Percentiles rank a stretch among this genome's conserved stretches.
phyloP scores from a whole-genome alignment of 1,140 invertebrate genomes.

The Tigriopus japonicus region DNA sequence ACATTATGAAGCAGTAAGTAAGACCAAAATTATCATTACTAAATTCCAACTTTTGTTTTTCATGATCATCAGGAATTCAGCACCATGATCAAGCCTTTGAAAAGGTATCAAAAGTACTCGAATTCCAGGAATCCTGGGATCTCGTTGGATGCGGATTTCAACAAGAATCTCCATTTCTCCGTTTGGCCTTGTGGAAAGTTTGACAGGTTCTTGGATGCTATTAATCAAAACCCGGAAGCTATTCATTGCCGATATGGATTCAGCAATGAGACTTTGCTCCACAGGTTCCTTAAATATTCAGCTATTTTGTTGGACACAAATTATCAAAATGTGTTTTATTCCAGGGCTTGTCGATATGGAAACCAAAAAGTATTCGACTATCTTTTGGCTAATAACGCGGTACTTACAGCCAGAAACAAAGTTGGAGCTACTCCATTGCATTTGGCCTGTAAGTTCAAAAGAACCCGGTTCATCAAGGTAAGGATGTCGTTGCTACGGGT shows the following conservation, averaged over 20 bases:
- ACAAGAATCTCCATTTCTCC: background rate
- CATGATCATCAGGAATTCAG: too few relatives aligned
- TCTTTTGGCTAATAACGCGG: background rate
- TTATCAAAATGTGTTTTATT: background rate
- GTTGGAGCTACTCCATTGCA: background rate
- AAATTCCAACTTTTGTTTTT: too few relatives aligned
- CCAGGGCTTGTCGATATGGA: background rate
- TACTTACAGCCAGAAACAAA: background rate
- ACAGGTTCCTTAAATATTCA: background rate
- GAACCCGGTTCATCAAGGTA: background rate
- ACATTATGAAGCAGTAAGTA: too few relatives aligned
- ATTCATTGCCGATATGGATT: background rate
- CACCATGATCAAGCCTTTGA: too few relatives aligned
- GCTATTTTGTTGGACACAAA: background rate
- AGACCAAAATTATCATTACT: too few relatives aligned
- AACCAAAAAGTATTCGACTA: background rate
- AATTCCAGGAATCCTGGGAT: too few relatives aligned
- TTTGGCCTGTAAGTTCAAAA: background rate
- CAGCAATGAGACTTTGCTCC: background rate
- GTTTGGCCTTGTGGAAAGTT: background rate
- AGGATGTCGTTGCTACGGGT: too few relatives aligned
- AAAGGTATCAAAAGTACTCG: too few relatives aligned
- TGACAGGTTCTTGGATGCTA: background rate
- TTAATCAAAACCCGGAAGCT: background rate
- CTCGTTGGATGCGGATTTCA: background rate